phyloP scores from a whole-genome alignment of 1,140 invertebrate species.

The Diachasmimorpha longicaudata region DNA sequence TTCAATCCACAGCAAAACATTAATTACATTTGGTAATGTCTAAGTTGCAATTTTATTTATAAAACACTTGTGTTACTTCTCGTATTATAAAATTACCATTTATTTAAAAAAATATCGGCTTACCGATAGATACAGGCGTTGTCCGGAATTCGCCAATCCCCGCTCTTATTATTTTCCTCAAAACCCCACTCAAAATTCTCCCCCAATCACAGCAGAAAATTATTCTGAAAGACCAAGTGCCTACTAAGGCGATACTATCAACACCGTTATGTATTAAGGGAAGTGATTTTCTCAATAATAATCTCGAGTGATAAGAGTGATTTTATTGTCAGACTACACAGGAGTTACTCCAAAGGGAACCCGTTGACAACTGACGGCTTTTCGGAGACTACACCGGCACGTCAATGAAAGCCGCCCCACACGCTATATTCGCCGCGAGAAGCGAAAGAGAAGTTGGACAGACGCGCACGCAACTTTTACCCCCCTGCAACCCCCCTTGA shows the following conservation, averaged over 20 bases:
- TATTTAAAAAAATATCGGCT: neutral
- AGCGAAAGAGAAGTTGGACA: neutral
- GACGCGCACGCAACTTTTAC: conserved; percentile 12
- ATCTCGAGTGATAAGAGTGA: neutral
- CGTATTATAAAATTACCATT: too few species aligned
- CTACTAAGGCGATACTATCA: neutral
- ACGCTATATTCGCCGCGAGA: conserved; percentile 9
- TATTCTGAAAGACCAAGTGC: neutral
- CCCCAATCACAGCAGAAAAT: neutral
- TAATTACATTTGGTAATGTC: too few species aligned
- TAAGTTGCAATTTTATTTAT: too few species aligned
- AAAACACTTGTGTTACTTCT: too few species aligned
- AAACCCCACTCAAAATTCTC: neutral
- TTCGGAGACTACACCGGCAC: neutral
- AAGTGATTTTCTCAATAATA: neutral
- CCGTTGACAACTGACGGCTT: conserved; percentile 10
- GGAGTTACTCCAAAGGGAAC: neutral
- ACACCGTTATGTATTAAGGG: neutral
- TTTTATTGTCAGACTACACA: neutral
- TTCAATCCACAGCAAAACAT: too few species aligned
- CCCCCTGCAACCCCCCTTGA: neutral
- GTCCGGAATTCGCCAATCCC: conserved; percentile 16
- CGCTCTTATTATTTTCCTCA: neutral
- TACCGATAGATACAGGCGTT: conserved; percentile 8
- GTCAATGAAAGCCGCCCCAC: conserved; percentile 23